Evolutionary conservation across 2,113 vertebrate genomes (phyloP), one percentile per base, ranked within the genome.

Genomic region (Micronycteris hirsuta): DNA sequence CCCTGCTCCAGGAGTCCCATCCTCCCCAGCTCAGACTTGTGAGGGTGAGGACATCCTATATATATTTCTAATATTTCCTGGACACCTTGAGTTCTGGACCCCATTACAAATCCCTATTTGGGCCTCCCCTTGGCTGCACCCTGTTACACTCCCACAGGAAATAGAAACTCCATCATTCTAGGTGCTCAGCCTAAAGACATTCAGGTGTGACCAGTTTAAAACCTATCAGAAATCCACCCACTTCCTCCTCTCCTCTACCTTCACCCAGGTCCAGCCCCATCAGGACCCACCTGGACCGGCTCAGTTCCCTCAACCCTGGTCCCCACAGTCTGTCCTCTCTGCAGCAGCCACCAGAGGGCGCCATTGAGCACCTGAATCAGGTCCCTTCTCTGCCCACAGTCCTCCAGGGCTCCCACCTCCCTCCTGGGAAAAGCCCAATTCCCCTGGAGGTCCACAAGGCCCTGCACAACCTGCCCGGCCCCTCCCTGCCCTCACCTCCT

Each of bases 381-480:
- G 45, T 13, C n/a, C 24, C 45, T 17, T 13, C n/a, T 36, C 20
- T 7, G 28, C 49, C 78, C 47, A 19, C 78, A 28, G 49, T 16
- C 36, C 45, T 70, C 38, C 45, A 9, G 12, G 61, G 24, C 36
- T 26, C 31, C 95, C 74, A 14, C 56, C 58, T 45, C 28, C 15
- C 36, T 67, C 8, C 0, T 4, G 71, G 9, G 41, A 4, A 17
- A 68, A 77, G 33, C 26, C n/a, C 33, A 77, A 5, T 28, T 20
- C 28, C 49, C 47, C 36, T 43, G 38, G 28, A 0, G 3, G 17
- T 36, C 67, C 77, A 26, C 41, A 10, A 10, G 41, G n/a, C 58
- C 20, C 61, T 43, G 28, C 4, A 4, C 3, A 2, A 6, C 63
- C 24, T 24, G 13, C 15, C 4, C 0, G 2, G 5, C 5, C 20